Evolutionary conservation across 2,888 invertebrate genomes (phyloP).

Genomic region (Ectemnius continuus): DNA sequence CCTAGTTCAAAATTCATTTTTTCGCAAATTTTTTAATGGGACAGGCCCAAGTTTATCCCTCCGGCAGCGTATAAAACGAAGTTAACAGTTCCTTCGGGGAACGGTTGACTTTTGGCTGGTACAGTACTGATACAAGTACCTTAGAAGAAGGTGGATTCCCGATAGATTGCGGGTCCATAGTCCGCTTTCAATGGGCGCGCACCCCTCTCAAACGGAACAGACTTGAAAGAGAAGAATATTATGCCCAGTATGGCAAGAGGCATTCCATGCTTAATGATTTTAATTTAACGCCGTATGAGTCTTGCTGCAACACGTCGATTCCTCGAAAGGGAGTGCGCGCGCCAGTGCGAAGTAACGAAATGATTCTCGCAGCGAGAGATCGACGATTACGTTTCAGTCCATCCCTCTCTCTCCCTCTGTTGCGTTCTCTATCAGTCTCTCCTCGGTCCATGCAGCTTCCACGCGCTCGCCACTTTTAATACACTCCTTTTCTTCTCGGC

Average conservation of each 20-base stretch:
- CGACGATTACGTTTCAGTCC: constrained; percentile 55
- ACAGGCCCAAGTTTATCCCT: too few relatives aligned
- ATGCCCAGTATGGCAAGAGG: constrained; percentile 32
- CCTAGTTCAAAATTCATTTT: too few relatives aligned
- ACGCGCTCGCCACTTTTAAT: constrained; percentile 9
- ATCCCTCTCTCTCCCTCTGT: constrained; percentile 13
- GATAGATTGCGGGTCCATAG: background rate
- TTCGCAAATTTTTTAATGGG: too few relatives aligned
- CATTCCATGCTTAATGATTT: constrained; percentile 52
- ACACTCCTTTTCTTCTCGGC: constrained; percentile 10
- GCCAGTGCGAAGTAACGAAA: constrained; percentile 58
- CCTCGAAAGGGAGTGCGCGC: constrained; percentile 57
- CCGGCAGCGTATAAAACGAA: too few relatives aligned
- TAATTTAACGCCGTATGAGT: constrained; percentile 45
- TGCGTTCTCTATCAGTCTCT: constrained; percentile 7
- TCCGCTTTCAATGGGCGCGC: constrained; percentile 26
- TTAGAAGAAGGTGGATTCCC: too few relatives aligned
- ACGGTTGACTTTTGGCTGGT: too few relatives aligned
- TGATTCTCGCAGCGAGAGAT: constrained; percentile 66
- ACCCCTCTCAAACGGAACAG: constrained; percentile 15
- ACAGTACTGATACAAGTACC: too few relatives aligned
- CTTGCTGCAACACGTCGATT: constrained; percentile 29
- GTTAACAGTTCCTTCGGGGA: too few relatives aligned
- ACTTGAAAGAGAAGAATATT: constrained; percentile 36
- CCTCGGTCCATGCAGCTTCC: constrained; percentile 29